These are phyloP conservation scores for Melikaiella ostensackeni DNA, from an alignment of 2,888 invertebrate species.

Conservation along the genomic window DNA sequence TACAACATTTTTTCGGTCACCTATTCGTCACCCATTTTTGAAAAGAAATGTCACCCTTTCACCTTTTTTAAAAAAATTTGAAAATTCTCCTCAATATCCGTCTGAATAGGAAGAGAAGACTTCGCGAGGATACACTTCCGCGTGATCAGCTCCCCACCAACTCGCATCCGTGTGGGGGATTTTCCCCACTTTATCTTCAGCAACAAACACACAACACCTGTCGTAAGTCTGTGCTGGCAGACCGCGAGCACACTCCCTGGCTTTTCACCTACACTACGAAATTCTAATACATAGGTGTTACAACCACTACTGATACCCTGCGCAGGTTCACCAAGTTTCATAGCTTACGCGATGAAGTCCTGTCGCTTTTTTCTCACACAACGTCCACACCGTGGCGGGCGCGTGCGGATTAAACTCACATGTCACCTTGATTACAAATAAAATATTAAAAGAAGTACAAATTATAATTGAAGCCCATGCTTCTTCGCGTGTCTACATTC, in stretches of 20 bases:
- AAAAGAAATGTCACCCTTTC: too few species aligned
- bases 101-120: neutral
- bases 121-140: constrained; percentile 3
- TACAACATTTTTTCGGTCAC: too few species aligned
- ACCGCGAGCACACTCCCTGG: constrained; percentile 24
- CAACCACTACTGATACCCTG: neutral
- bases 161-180: constrained; percentile 4
- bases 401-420: constrained; percentile 5
- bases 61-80: too few species aligned
- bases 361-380: constrained; percentile 30
- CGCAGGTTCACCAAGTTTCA: constrained; percentile 31
- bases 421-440: neutral
- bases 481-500: neutral
- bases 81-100: neutral
- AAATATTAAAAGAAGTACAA: neutral
- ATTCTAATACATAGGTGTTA: neutral
- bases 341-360: constrained; percentile 34
- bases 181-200: constrained; percentile 1
- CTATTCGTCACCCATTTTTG: too few species aligned
- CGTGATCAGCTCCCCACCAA: constrained; percentile 14
- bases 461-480: neutral
- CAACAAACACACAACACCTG: constrained; percentile 17
- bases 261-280: constrained; percentile 6
- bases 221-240: constrained; percentile 22
- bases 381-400: neutral